Conservation (phyloP, 1,140 invertebrate species). For the Drosophila parabipectinata region DNA sequence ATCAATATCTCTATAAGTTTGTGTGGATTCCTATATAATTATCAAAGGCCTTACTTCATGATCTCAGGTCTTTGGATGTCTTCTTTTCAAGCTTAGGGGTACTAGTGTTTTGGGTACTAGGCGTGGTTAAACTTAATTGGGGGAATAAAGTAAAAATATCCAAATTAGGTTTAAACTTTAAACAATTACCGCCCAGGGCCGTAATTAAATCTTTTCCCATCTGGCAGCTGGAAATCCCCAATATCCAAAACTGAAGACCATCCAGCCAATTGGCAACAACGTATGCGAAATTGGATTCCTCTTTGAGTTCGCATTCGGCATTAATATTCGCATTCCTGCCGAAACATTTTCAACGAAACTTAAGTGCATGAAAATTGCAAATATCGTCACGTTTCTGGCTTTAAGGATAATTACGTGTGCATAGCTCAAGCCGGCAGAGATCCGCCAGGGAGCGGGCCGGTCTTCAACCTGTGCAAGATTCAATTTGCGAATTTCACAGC, state of each 20-base stretch:
- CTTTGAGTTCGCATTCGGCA: slow-evolving; percentile 37
- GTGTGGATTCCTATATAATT: slow-evolving; percentile 1
- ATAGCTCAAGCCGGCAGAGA: slow-evolving; percentile 35
- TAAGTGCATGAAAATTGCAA: slow-evolving; percentile 63
- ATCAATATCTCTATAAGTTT: neutral
- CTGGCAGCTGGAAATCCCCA: slow-evolving; percentile 2
- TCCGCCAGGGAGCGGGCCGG: slow-evolving; percentile 1
- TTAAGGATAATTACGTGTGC: slow-evolving; percentile 73
- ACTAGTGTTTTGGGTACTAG: neutral
- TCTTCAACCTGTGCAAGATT: slow-evolving; percentile 46
- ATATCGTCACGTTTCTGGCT: slow-evolving; percentile 73
- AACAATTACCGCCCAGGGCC: neutral
- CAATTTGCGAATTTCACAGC: slow-evolving; percentile 63
- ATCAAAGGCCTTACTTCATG: neutral
- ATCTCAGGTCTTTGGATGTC: neutral
- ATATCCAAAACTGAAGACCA: neutral
- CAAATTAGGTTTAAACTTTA: slow-evolving; percentile 1
- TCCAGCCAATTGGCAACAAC: slow-evolving; percentile 13
- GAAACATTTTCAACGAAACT: slow-evolving; percentile 46
- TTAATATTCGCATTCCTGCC: slow-evolving; percentile 63
- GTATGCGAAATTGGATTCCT: slow-evolving; percentile 18
- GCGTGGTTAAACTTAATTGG: neutral
- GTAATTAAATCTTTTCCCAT: slow-evolving; percentile 28
- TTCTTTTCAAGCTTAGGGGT: neutral
- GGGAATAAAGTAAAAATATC: neutral